Conservation (phyloP, 2,113 vertebrate genomes). For the Thamnophis sirtalis region DNA sequence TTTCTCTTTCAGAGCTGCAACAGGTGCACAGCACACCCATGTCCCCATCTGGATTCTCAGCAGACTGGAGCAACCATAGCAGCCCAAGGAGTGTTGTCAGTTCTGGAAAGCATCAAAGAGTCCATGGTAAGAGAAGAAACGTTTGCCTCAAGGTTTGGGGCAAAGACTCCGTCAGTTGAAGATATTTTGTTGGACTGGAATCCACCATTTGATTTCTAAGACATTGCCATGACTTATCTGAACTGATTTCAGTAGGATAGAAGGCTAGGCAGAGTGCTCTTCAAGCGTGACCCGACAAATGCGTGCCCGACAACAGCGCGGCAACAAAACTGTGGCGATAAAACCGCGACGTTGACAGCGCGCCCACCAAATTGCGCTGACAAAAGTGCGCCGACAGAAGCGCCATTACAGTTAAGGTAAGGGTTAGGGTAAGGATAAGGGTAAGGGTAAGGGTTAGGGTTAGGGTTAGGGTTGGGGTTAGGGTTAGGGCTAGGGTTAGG, state of each 20-base stretch:
- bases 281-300: background rate
- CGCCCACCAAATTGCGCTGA: no score
- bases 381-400: no score
- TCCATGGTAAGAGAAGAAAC: slow-evolving; percentile 40
- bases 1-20: slow-evolving; percentile 75
- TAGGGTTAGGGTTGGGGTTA: no score
- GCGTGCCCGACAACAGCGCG: no score
- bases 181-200: background rate
- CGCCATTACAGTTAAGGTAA: no score
- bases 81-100: slow-evolving; percentile 41
- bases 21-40: slow-evolving; percentile 84
- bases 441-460: no score
- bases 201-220: background rate
- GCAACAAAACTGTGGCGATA: no score
- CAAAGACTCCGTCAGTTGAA: background rate
- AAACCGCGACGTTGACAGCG: no score
- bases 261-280: background rate
- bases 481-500: no score
- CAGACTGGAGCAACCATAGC: slow-evolving; percentile 3
- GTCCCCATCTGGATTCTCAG: slow-evolving; percentile 49
- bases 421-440: no score
- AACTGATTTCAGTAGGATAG: background rate
- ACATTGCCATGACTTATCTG: background rate
- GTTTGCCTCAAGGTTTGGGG: background rate
- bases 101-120: slow-evolving; percentile 62